Percentiles rank a stretch among this genome's conserved stretches.
phyloP scores from a whole-genome alignment of 2,113 vertebrate genomes.

The Sapajus apella region DNA sequence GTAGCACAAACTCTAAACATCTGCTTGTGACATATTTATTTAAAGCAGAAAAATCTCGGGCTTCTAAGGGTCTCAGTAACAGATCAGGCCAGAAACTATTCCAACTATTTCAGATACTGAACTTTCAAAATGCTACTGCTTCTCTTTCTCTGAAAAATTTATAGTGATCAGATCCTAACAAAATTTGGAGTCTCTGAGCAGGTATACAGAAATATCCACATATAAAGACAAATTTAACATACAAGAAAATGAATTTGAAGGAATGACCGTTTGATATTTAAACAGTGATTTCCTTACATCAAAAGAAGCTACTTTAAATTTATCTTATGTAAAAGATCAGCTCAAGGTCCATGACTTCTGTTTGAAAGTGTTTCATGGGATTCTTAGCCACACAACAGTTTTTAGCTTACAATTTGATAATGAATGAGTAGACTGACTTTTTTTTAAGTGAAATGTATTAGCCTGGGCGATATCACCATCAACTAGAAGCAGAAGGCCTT shows the following conservation, averaged over 20 bases:
- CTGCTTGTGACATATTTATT: conserved; percentile 29
- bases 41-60: conserved; percentile 25
- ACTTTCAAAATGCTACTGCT: neutral
- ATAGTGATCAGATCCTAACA: neutral
- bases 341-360: neutral
- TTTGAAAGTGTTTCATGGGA: conserved; percentile 61
- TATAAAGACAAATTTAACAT: neutral
- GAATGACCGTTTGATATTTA: conserved; percentile 13
- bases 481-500: neutral
- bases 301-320: conserved; percentile 47
- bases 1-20: neutral
- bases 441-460: neutral
- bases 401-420: neutral
- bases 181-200: neutral
- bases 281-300: conserved; percentile 32
- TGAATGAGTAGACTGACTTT: neutral
- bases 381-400: conserved; percentile 39
- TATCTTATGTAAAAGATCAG: conserved; percentile 56
- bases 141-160: conserved; percentile 12
- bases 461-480: neutral
- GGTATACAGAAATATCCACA: neutral
- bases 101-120: neutral
- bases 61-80: conserved; percentile 11
- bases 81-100: neutral
- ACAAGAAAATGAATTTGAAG: conserved; percentile 10